A percentile compares a stretch with the other conserved stretches of the same genome.
Conservation (phyloP, 2,888 invertebrate species). For the Drosophila vallismaia region DNA sequence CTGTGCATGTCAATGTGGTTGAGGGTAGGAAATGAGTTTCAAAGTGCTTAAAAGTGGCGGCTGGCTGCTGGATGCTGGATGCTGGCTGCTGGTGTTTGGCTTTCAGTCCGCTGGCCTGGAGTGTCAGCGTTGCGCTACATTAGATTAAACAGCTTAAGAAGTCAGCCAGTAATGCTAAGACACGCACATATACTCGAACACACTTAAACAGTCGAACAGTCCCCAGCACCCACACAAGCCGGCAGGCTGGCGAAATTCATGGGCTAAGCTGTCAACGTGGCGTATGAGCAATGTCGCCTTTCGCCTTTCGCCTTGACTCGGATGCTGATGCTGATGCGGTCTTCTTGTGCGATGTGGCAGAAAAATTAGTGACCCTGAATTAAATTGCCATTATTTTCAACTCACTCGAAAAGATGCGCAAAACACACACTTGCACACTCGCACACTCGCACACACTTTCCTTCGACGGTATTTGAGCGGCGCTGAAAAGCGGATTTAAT, state of each 20-base stretch:
- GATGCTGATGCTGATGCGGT: conserved; percentile 39
- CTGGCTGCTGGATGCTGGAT: conserved; percentile 9
- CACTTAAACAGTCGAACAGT: background rate
- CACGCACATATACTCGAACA: conserved; percentile 13
- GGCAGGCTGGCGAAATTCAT: conserved; percentile 36
- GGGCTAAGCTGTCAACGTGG: conserved; percentile 56
- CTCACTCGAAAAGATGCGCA: conserved; percentile 72
- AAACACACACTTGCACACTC: conserved; percentile 32
- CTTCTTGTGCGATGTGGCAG: conserved; percentile 71
- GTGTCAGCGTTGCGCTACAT: conserved; percentile 59
- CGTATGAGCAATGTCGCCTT: conserved; percentile 65
- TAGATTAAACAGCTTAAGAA: conserved; percentile 73
- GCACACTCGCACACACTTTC: background rate
- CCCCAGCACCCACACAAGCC: background rate
- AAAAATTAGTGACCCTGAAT: conserved; percentile 82
- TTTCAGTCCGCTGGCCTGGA: conserved; percentile 49
- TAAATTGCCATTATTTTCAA: conserved; percentile 80
- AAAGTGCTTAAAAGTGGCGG: conserved; percentile 73
- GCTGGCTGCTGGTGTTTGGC: conserved; percentile 51
- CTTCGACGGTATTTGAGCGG: conserved; percentile 46
- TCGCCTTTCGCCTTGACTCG: conserved; percentile 24
- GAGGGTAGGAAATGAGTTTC: conserved; percentile 74
- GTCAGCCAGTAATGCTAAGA: conserved; percentile 54
- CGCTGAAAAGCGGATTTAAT: conserved; percentile 76
- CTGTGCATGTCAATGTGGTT: conserved; percentile 61